Evolutionary conservation across 2,888 invertebrate genomes (phyloP), one percentile per base, ranked within the genome.

Genomic region (Acanthoscelides obtectus): DNA sequence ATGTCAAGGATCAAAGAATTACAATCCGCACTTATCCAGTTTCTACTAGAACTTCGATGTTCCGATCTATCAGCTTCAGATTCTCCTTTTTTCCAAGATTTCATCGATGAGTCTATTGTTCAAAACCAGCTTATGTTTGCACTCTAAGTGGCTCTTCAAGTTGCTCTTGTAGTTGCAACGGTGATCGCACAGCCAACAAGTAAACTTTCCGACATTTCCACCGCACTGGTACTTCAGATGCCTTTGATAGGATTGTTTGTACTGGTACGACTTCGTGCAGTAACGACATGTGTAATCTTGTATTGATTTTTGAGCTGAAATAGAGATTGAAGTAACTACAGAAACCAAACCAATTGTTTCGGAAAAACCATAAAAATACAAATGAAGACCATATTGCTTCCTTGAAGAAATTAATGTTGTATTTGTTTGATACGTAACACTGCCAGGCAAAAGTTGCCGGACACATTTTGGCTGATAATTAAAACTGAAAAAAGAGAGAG

Each of bases 131-230:
- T 77, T 77, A 69, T 80, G 80, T 69, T 71, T 79, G 63, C 75
- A 73, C 1, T 72, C 68, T 45, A 79, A 64, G 69, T 80, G 80
- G 66, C 78, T 79, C 67, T 78, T 78, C 68, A 80, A 71, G 70
- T 79, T 78, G 69, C 76, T 74, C 67, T 79, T 79, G 64, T 77
- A 77, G 68, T 77, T 79, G 68, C 78, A 78, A 22, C 74, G 64
- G 69, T 79, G 78, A 2, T 70, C 21, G 68, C 78, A 78, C 20
- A 78, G 66, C 45, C 71, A 74, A 64, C 78, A 78, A 64, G 72
- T 71, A 69, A 79, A 77, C 70, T 74, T 75, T 66, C 72, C 68
- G 67, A 72, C 69, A 19, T 74, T 70, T 27, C 68, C 71, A 72
- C 79, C 75, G 67, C 77, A 77, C 68, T 77, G 75, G 27, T 70